phyloP scores from a whole-genome alignment of 2,113 vertebrate genomes.

The Clarias magur region DNA sequence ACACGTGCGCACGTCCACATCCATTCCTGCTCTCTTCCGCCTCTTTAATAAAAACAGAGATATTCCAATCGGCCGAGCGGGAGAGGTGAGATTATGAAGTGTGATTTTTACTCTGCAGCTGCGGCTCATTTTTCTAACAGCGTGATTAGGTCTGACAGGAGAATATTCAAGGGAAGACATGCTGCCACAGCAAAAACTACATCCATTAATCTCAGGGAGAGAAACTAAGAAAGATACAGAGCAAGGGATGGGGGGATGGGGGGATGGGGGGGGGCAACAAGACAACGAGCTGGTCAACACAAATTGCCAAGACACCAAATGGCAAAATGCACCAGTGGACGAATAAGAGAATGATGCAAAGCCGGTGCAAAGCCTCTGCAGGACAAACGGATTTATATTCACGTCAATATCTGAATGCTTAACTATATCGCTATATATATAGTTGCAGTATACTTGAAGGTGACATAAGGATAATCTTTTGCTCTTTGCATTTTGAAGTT shows the following conservation, averaged over 20 bases:
- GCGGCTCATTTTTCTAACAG: constrained; percentile 32
- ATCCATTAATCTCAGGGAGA: constrained; percentile 45
- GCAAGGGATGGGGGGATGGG: not conserved
- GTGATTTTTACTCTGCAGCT: constrained; percentile 38
- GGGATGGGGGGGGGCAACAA: not conserved
- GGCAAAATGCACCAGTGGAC: not conserved
- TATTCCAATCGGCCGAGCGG: not conserved
- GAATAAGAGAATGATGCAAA: constrained; percentile 8
- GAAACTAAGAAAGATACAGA: not conserved
- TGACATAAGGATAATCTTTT: not conserved
- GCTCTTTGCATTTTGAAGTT: not conserved
- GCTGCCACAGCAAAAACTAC: constrained; percentile 36
- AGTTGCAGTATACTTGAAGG: not conserved
- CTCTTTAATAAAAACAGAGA: constrained; percentile 9
- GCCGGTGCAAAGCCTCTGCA: not conserved
- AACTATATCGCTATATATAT: not conserved
- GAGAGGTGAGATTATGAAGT: constrained; percentile 43
- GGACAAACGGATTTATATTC: not conserved
- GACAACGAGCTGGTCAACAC: constrained; percentile 7
- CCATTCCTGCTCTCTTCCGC: not conserved
- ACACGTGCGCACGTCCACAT: not conserved
- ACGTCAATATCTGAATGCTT: not conserved
- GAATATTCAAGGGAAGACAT: constrained; percentile 42
- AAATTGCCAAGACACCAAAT: not conserved
- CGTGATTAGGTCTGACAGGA: constrained; percentile 43